Base-by-base conservation (phyloP, 2,113 vertebrate genomes). In the Lethenteron camtschaticum region DNA sequence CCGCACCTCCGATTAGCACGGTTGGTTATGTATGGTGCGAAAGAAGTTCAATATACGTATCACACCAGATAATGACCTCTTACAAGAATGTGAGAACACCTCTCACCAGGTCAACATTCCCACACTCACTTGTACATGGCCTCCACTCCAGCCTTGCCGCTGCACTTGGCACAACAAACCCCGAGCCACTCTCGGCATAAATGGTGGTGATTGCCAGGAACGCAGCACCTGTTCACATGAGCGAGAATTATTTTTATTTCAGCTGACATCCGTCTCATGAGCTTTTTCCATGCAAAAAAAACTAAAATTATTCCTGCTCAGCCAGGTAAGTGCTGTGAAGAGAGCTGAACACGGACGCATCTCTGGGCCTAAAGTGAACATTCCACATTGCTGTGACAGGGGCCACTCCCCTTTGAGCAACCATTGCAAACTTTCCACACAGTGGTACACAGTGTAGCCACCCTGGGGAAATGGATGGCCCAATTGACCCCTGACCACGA, bases 61-160 rank as follows among this genome's bases (percentile, higher is more conserved):
- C 41, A 41, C 41, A 41, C 41, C 41, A 41, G 41, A 3, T 41
- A 41, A 41, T 41, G 41, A 41, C 41, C 41, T 41, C 41, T 41
- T 2, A n/a, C 63, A 16, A 66, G 9, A 10, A 66, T 66, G n/a
- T 20, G 20, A 66, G n/a, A 10, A 66, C n/a, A 66, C 14, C 14
- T 66, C 20, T 66, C 14, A 66, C 20, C 63, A 20, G 63, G n/a
- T 20, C n/a, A n/a, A 9, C 59, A 71, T 41, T 24, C 1, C 57
- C 57, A 57, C 71, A 81, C 89, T 79, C 73, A 96, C 94, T 88
- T 95, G 84, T 79, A 84, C 70, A 99, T 73, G 2, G 84, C 84
- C 74, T 99, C 90, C 2, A 99, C 89, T 10, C 90, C 94, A 1
- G 94, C 85, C 80, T 99, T 99, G 94, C 87, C 9, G 88, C 83